A percentile compares a stretch with the other conserved stretches of the same genome.
Evolutionary conservation across 1,140 invertebrate genomes (phyloP).

Genomic region (Dendroctonus valens): DNA sequence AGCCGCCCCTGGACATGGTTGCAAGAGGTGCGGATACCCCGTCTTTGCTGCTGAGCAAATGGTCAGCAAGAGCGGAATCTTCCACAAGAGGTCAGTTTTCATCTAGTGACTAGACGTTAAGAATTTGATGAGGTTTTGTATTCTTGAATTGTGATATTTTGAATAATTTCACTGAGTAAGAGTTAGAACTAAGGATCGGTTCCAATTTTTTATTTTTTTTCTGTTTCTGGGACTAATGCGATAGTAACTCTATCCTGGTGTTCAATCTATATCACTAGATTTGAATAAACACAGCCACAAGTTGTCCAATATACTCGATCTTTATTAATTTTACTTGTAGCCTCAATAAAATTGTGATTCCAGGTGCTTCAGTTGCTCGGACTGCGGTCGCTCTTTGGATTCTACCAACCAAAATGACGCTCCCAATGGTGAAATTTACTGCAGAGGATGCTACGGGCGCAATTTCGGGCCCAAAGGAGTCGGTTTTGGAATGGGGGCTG

Average conservation of each 20-base stretch:
- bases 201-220: too few relatives aligned
- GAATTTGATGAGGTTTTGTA: too few relatives aligned
- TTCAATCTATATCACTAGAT: too few relatives aligned
- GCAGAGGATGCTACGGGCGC: constrained; percentile 87
- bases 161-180: too few relatives aligned
- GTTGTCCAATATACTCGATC: too few relatives aligned
- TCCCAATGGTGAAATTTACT: constrained; percentile 93
- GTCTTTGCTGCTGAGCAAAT: constrained; percentile 93
- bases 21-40: constrained; percentile 80
- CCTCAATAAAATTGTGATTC: neutral
- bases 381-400: constrained; percentile 91
- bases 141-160: too few relatives aligned
- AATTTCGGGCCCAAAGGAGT: constrained; percentile 94
- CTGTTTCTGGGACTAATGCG: too few relatives aligned
- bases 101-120: too few relatives aligned
- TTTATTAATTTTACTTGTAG: too few relatives aligned
- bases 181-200: too few relatives aligned
- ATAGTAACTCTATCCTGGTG: too few relatives aligned
- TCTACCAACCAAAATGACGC: constrained; percentile 90
- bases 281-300: too few relatives aligned
- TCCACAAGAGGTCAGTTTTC: constrained; percentile 73
- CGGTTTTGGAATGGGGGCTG: constrained; percentile 84
- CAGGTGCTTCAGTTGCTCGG: constrained; percentile 87
- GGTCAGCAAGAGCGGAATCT: constrained; percentile 88
- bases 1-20: constrained; percentile 69